Evolutionary conservation across 1,140 invertebrate species (phyloP).

Genomic region (Drosophila micromelanica): DNA sequence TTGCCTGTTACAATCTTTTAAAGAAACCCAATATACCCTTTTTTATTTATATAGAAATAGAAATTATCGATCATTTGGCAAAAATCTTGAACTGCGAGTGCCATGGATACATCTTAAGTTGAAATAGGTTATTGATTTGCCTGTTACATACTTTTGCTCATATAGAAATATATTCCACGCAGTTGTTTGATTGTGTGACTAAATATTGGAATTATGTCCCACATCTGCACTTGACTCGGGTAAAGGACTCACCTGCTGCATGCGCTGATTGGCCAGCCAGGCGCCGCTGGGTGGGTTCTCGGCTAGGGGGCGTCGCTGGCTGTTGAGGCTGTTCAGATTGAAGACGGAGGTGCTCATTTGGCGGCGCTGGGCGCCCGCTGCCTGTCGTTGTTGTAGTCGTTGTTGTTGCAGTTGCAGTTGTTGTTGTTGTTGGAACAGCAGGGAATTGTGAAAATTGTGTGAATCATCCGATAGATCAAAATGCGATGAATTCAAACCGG

Average conservation of each 20-base stretch:
- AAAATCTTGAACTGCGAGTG: too few relatives aligned
- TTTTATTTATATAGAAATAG: too few relatives aligned
- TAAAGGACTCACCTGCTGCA: constrained; percentile 71
- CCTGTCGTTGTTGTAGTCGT: constrained; percentile 69
- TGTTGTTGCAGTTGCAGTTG: constrained; percentile 57
- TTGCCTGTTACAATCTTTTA: too few relatives aligned
- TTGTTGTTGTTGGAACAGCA: constrained; percentile 75
- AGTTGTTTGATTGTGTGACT: too few relatives aligned
- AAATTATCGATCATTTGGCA: too few relatives aligned
- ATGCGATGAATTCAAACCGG: constrained; percentile 83
- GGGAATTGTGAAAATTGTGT: constrained; percentile 79
- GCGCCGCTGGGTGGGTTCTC: constrained; percentile 51
- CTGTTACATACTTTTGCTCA: too few relatives aligned
- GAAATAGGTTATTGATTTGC: too few relatives aligned
- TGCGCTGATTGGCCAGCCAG: constrained; percentile 71
- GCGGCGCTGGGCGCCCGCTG: constrained; percentile 56
- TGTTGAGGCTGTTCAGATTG: constrained; percentile 84
- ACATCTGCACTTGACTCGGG: too few relatives aligned
- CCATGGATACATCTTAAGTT: too few relatives aligned
- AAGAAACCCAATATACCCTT: too few relatives aligned
- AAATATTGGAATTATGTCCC: too few relatives aligned
- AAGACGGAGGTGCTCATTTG: constrained; percentile 86
- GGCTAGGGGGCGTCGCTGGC: constrained; percentile 48
- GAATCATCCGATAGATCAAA: constrained; percentile 80
- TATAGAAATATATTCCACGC: too few relatives aligned